Conservation (phyloP, 2,797 vertebrate genomes). For the Sebastes oblongus region DNA sequence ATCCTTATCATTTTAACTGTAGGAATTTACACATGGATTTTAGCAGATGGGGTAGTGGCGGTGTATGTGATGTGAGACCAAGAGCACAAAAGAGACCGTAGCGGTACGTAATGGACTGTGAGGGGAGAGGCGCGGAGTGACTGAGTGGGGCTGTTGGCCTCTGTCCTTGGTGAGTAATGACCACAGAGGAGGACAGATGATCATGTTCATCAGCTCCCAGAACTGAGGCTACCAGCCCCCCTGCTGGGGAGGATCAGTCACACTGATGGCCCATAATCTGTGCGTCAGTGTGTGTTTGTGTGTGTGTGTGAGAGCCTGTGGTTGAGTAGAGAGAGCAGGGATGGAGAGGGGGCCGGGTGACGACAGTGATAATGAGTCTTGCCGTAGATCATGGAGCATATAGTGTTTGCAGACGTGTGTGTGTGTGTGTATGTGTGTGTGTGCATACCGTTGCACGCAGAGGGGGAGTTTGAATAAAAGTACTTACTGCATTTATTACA, state of each 20-base stretch:
- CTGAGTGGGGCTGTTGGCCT: slow-evolving; percentile 41
- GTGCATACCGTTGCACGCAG: background rate
- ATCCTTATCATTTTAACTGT: background rate
- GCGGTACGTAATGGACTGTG: slow-evolving; percentile 23
- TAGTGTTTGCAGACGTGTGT: background rate
- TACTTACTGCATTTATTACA: slow-evolving; percentile 56
- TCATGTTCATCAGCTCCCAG: slow-evolving; percentile 67
- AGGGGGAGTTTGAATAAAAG: slow-evolving; percentile 25
- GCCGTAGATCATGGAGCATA: slow-evolving; percentile 22
- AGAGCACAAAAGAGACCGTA: background rate
- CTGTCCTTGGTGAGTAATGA: slow-evolving; percentile 60
- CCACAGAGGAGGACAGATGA: slow-evolving; percentile 69
- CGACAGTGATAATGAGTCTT: slow-evolving; percentile 38
- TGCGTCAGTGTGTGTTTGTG: slow-evolving; percentile 19
- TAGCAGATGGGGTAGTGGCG: background rate
- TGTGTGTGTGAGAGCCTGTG: slow-evolving; percentile 8
- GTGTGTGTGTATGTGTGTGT: background rate
- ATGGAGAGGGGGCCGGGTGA: slow-evolving; percentile 32
- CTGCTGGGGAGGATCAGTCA: slow-evolving; percentile 64
- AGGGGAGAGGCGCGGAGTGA: slow-evolving; percentile 13
- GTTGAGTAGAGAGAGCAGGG: slow-evolving; percentile 9
- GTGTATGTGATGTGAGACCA: background rate
- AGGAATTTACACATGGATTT: background rate
- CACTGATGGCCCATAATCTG: slow-evolving; percentile 61
- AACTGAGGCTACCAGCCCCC: slow-evolving; percentile 49